Percentiles rank a stretch among this genome's conserved stretches.
Evolutionary conservation across 1,140 invertebrate genomes (phyloP).

Genomic region (Diploscapter pachys): DNA sequence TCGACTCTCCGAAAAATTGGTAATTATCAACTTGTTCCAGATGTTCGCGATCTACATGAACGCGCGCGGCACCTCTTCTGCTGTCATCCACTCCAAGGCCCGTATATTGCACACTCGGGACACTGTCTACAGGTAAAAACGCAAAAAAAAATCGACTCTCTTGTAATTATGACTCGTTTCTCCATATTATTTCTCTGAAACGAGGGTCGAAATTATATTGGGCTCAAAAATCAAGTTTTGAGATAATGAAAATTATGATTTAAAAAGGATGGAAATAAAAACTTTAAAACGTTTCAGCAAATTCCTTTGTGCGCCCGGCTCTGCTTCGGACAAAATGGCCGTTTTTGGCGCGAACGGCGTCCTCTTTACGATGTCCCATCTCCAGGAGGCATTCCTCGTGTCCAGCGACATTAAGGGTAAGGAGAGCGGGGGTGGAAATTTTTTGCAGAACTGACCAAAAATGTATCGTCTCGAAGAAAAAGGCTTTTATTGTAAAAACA

Average conservation of each 20-base stretch:
- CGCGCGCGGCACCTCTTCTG: slow-evolving; percentile 9
- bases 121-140: slow-evolving; percentile 11
- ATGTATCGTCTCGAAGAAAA: no score
- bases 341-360: slow-evolving; percentile 24
- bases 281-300: no score
- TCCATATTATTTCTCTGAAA: no score
- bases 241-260: no score
- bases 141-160: no score
- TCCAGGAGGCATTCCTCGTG: slow-evolving; percentile 26
- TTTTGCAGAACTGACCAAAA: no score
- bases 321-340: slow-evolving; percentile 26
- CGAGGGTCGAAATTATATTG: no score
- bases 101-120: slow-evolving; percentile 23
- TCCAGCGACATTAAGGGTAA: slow-evolving; percentile 9
- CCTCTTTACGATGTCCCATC: slow-evolving; percentile 32
- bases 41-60: slow-evolving; percentile 16
- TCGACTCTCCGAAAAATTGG: neutral
- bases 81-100: slow-evolving; percentile 25
- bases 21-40: neutral
- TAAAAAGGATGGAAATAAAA: no score
- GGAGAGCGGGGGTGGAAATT: neutral
- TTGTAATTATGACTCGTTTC: no score
- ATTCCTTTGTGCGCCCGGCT: neutral
- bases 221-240: no score
- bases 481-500: neutral